phyloP scores from a whole-genome alignment of 2,113 vertebrate species.

The Oreochromis tanganicae region DNA sequence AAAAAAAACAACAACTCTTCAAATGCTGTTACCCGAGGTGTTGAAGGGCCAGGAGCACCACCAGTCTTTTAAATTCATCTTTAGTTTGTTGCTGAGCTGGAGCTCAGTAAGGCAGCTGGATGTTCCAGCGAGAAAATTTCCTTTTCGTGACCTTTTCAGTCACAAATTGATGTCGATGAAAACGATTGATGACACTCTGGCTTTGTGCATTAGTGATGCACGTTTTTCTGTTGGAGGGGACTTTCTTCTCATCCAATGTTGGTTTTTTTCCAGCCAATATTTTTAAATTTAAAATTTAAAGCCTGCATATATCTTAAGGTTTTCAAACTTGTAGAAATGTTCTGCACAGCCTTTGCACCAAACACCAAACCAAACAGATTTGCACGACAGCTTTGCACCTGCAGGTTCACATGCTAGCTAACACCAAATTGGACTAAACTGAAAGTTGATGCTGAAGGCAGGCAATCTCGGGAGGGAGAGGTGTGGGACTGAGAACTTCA shows the following conservation, averaged over 20 bases:
- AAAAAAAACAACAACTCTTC: background rate
- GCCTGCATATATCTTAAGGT: background rate
- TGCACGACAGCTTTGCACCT: background rate
- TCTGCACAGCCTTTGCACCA: background rate
- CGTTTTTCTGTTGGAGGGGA: background rate
- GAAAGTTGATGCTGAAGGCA: background rate
- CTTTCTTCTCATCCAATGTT: background rate
- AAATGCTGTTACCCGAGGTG: background rate
- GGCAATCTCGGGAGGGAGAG: background rate
- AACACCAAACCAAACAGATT: background rate
- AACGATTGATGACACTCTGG: background rate
- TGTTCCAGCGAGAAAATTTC: background rate
- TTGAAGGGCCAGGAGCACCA: background rate
- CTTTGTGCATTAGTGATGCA: background rate
- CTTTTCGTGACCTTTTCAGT: background rate
- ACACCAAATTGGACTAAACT: background rate
- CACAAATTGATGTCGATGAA: background rate
- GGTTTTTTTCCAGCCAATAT: background rate
- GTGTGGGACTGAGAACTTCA: background rate
- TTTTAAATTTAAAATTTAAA: background rate
- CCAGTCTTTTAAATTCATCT: slow-evolving; percentile 1
- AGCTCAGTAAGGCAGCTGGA: background rate
- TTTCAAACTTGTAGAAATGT: background rate
- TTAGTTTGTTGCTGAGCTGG: background rate
- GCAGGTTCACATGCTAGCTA: background rate